These are phyloP conservation scores for Hemiscyllium ocellatum DNA, from an alignment of 2,113 vertebrate genomes.

Conservation along the genomic window DNA sequence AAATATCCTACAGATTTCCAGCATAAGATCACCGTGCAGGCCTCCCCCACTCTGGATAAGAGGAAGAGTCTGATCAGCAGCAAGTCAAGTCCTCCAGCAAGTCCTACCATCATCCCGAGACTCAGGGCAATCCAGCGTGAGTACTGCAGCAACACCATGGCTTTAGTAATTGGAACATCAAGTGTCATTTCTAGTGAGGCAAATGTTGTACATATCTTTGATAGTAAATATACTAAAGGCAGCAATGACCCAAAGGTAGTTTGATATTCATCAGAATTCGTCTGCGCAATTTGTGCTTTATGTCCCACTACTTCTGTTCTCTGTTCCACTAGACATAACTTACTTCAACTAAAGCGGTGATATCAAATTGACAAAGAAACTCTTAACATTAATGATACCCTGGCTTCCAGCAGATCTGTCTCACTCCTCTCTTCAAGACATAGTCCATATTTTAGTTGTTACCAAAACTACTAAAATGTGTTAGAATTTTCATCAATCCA, in stretches of 20 bases:
- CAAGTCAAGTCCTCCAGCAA: conserved; percentile 82
- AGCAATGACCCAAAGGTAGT: neutral
- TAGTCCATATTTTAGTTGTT: neutral
- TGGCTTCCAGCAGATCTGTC: neutral
- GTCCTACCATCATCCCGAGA: conserved; percentile 82
- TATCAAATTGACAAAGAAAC: neutral
- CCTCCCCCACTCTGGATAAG: conserved; percentile 87
- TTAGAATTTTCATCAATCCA: neutral
- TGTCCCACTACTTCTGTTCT: neutral
- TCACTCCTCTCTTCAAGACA: neutral
- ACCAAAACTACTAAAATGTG: neutral
- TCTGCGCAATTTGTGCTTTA: neutral
- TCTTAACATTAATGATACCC: neutral
- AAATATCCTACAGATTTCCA: conserved; percentile 75
- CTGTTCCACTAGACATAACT: neutral
- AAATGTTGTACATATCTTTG: neutral
- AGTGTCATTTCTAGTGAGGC: neutral
- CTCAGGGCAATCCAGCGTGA: conserved; percentile 93
- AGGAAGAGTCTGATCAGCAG: conserved; percentile 80
- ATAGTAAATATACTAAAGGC: neutral
- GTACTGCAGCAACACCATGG: conserved; percentile 40
- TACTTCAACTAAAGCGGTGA: neutral
- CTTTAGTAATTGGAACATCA: neutral
- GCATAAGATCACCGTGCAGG: conserved; percentile 97
- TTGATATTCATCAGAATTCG: neutral